Base-by-base conservation (phyloP, 2,888 invertebrate species). In the Phania funesta region DNA sequence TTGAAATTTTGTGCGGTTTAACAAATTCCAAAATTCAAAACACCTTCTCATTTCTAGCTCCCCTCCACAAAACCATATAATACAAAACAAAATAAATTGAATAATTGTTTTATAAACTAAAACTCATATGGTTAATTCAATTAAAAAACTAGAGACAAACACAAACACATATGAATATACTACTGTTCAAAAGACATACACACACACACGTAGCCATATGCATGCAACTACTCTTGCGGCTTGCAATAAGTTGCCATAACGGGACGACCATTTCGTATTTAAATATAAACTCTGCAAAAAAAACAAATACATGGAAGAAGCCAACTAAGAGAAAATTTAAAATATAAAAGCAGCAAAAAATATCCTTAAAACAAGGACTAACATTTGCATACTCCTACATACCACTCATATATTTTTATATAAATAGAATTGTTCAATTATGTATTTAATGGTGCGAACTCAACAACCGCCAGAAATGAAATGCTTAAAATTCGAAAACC, bases 371-470 rank as follows among this genome's bases (percentile, higher is more conserved):
- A 29, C 52, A 68, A 71, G 76, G 35, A 48, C 32, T 32, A 13
- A 56, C n/a, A 52, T 82, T 64, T 65, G 64, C 74, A 71, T 62
- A 52, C 24, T 16, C 20, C 8, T 41, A n/a, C n/a, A n/a, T n/a
- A n/a, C n/a, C n/a, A n/a, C n/a, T n/a, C n/a, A n/a, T n/a, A n/a
- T n/a, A n/a, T n/a, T n/a, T n/a, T n/a, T n/a, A n/a, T n/a, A n/a
- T n/a, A n/a, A 76, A 71, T 71, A 80, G 60, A 80, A 80, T 76
- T 71, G 65, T 76, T 80, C 80, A 70, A 80, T 80, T 81, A 74
- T 62, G 73, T 64, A 68, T 52, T 68, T 60, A 60, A 60, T 67
- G 67, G 62, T 73, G 76, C 68, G 62, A 52, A 75, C 44, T 24
- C 20, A 73, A 35, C 35, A 62, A 62, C 50, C 26, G 22, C 35